Evolutionary conservation across 2,797 vertebrate species (phyloP), one percentile per base, ranked within the genome.

Genomic region (Vultur gryphus): DNA sequence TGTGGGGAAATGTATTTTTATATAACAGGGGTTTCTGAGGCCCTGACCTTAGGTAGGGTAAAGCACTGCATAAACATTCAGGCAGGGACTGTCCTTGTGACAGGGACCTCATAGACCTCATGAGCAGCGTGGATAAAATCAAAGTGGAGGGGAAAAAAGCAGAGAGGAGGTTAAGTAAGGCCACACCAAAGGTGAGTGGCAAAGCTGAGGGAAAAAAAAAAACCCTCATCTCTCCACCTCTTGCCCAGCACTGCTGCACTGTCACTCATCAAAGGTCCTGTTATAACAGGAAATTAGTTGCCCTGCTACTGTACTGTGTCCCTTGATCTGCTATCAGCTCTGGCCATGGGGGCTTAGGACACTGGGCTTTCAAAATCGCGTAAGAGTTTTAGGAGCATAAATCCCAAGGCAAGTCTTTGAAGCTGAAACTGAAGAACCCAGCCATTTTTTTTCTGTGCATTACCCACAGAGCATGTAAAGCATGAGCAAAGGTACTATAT

Each of bases 391-490:
- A 91, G 64, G 16, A 71, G 3, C 23, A 66, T 73, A 77, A 89
- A 62, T 73, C n/a, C 7, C 19, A 59, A 72, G 37, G 15, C 51
- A 77, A 48, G 7, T 6, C 46, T 83, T 87, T 49, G 65, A 94
- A 94, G 25, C 20, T 25, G 23, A 84, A 89, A 43, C 10, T 46
- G 54, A 90, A 82, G 46, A 59, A 89, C 10, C 13, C 13, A 82
- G 9, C 0, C 11, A 2, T 26, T 75, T 88, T 82, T 28, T 81
- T 64, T 13, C 41, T 28, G 3, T 37, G 13, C 5, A 4, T 58
- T 87, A 58, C 16, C 21, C 29, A 29, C 4, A 2, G 25, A 79
- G 25, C 14, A 70, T 0, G 0, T 54, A 72, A 58, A 51, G 11
- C 17, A 3, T 28, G 9, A 87, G 46, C 33, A 84, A 69, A 82